These are phyloP conservation scores for Alosa sapidissima DNA, from an alignment of 2,797 vertebrate species.

Conservation along the genomic window DNA sequence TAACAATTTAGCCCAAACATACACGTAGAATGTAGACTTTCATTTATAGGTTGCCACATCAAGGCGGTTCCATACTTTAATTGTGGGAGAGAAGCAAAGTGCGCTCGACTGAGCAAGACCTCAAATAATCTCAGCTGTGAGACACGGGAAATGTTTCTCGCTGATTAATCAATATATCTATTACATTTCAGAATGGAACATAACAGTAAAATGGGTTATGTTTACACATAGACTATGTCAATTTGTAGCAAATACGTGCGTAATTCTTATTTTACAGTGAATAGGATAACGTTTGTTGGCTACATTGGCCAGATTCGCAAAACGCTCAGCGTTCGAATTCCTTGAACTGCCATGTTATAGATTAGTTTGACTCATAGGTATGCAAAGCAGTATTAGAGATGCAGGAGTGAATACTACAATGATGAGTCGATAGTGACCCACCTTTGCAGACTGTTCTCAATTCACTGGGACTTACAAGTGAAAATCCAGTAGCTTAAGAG, in stretches of 20 bases:
- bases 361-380: not conserved
- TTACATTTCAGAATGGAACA: not conserved
- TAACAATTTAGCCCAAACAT: not conserved
- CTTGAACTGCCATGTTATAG: not conserved
- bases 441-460: not conserved
- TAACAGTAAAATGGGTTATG: not conserved
- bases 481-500: not conserved
- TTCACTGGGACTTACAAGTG: not conserved
- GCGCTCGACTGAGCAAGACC: constrained; percentile 37
- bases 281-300: not conserved
- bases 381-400: not conserved
- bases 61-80: not conserved
- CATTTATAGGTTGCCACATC: not conserved
- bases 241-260: not conserved
- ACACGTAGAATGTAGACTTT: not conserved
- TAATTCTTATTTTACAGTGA: not conserved
- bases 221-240: not conserved
- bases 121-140: constrained; percentile 33
- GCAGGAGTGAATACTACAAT: not conserved
- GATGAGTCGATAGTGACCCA: not conserved
- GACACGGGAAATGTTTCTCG: not conserved
- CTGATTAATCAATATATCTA: not conserved
- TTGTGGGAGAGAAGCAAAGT: constrained; percentile 21
- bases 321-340: not conserved
- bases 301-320: not conserved